Evolutionary conservation across 2,113 vertebrate genomes (phyloP), one percentile per base, ranked within the genome.

Genomic region (Uria lomvia): DNA sequence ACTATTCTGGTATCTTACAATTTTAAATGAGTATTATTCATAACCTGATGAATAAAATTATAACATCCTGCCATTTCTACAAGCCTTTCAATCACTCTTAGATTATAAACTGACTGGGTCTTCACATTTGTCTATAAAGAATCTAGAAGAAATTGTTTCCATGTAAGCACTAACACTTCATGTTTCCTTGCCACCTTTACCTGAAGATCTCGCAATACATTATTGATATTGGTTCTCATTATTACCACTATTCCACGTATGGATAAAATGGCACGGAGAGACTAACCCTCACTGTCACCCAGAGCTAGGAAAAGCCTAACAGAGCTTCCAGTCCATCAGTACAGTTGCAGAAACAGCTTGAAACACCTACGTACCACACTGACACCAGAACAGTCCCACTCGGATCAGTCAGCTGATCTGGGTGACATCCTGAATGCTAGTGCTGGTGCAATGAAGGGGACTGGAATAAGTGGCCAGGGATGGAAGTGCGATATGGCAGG

Each of bases 381-480:
- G 40, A 58, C 68, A 71, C 8, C 19, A 18, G 23, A 16, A 49
- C 14, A 62, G 55, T 29, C 50, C 55, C 23, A 27, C 36, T 77
- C 0, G 0, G n/a, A 43, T 52, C 72, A 63, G 47, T 22, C 53
- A 43, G 34, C n/a, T 34, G 43, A 40, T 59, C 58, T 2, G 0
- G 19, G 3, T 2, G 3, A 56, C 29, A 30, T 52, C 80, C n/a
- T 40, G 29, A 70, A 36, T 19, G 59, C 36, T 62, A 21, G 15
- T 27, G 27, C 32, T 58, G 50, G 27, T 81, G 38, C 34, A 30
- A 12, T 12, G 19, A 73, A 84, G 12, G 8, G 20, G 20, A 56
- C 47, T 70, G 55, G 40, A 55, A 42, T 29, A 86, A 70, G 42
- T 29, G 50, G 40, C 11, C 34, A 77, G 26, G n/a, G 32, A 30